These are phyloP conservation scores for Gerris lacustris DNA, from an alignment of 2,888 invertebrate species.

Conservation along the genomic window DNA sequence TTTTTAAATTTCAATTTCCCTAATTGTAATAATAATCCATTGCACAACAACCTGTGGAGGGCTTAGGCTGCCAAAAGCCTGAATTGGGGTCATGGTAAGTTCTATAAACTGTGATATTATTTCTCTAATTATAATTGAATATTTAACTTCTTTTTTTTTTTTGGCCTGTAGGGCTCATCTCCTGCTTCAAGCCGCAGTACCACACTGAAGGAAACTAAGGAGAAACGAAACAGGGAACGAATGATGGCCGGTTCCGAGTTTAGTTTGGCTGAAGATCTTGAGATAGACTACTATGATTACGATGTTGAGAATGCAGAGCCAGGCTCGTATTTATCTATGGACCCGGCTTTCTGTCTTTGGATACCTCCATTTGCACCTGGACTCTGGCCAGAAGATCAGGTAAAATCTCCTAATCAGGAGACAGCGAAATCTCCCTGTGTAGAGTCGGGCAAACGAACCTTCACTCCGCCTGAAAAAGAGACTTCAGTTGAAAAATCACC, in stretches of 20 bases:
- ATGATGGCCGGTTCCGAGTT: conserved; percentile 62
- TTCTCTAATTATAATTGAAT: no score
- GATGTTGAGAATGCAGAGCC: conserved; percentile 75
- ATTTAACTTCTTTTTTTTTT: no score
- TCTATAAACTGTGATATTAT: no score
- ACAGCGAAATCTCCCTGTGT: not conserved
- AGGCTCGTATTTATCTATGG: conserved; percentile 78
- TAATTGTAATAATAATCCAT: no score
- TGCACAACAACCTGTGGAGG: no score
- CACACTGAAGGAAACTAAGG: conserved; percentile 60
- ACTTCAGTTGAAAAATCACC: conserved; percentile 55
- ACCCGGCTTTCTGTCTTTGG: conserved; percentile 77
- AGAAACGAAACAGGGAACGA: conserved; percentile 59
- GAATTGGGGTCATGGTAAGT: no score
- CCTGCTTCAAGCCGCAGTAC: conserved; percentile 16
- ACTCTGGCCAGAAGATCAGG: conserved; percentile 31
- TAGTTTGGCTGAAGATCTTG: conserved; percentile 63
- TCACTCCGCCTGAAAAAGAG: conserved; percentile 41
- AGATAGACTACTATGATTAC: conserved; percentile 79
- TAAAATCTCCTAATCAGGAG: conserved; percentile 24
- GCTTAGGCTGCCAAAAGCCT: no score
- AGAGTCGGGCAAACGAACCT: not conserved
- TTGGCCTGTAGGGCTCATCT: conserved; percentile 25
- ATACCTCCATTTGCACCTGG: conserved; percentile 52
- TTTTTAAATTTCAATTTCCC: no score